These are phyloP conservation scores for Caenorhabditis angaria DNA, from an alignment of 2,888 invertebrate species.

Conservation along the genomic window DNA sequence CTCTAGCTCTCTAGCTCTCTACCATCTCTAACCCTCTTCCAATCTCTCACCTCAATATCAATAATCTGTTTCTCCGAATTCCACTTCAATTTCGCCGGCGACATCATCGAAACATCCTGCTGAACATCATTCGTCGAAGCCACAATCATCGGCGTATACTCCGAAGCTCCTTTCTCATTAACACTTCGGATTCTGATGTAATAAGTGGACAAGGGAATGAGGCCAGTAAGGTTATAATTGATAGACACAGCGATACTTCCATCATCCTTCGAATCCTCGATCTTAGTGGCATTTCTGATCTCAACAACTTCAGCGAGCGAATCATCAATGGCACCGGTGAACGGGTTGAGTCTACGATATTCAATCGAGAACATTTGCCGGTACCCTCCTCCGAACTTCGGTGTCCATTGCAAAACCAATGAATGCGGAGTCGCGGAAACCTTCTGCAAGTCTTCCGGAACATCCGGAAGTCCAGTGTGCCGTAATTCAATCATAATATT, in stretches of 20 bases:
- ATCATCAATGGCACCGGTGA: slow-evolving; percentile 44
- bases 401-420: slow-evolving; percentile 64
- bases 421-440: slow-evolving; percentile 52
- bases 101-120: slow-evolving; percentile 44
- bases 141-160: slow-evolving; percentile 57
- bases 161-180: slow-evolving; percentile 57
- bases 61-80: slow-evolving; percentile 36
- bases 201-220: slow-evolving; percentile 59
- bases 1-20: too few relatives aligned
- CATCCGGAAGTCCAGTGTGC: slow-evolving; percentile 54
- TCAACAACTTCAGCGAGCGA: slow-evolving; percentile 36
- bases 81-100: slow-evolving; percentile 37
- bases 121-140: slow-evolving; percentile 61
- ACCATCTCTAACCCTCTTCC: too few relatives aligned
- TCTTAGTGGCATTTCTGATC: slow-evolving; percentile 27
- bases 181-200: slow-evolving; percentile 50
- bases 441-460: slow-evolving; percentile 52
- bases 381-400: slow-evolving; percentile 69
- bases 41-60: slow-evolving; percentile 49
- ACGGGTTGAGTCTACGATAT: slow-evolving; percentile 45
- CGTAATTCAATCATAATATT: slow-evolving; percentile 59
- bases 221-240: slow-evolving; percentile 60
- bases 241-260: slow-evolving; percentile 27
- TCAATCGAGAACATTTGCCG: slow-evolving; percentile 62
- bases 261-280: slow-evolving; percentile 29